phyloP scores from a whole-genome alignment of 2,888 invertebrate species.

The Torymus tubicola region DNA sequence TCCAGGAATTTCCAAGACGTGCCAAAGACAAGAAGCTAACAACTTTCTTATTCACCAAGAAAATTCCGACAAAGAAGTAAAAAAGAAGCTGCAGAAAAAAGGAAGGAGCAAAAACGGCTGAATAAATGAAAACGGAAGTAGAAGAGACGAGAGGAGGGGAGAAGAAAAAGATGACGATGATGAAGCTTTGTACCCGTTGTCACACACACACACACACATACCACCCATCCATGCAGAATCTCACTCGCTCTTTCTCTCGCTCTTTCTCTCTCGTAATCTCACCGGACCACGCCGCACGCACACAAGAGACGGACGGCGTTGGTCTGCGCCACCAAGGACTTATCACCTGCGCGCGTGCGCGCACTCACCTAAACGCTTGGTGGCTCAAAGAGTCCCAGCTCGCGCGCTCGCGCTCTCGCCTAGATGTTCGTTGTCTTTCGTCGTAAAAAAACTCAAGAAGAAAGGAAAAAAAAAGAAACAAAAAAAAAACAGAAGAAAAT shows the following conservation, averaged over 20 bases:
- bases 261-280: background rate
- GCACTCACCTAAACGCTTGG: slow-evolving; percentile 28
- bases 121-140: background rate
- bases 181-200: slow-evolving; percentile 38
- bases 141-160: background rate
- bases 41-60: slow-evolving; percentile 38
- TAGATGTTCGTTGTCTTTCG: slow-evolving; percentile 52
- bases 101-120: background rate
- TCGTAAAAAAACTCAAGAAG: slow-evolving; percentile 22
- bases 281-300: background rate
- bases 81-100: background rate
- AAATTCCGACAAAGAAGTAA: background rate
- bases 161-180: background rate
- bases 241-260: no score
- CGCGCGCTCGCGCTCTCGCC: slow-evolving; percentile 8
- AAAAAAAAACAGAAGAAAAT: slow-evolving; percentile 15
- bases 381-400: slow-evolving; percentile 29
- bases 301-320: no score
- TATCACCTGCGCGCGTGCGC: slow-evolving; percentile 6
- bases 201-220: slow-evolving; percentile 4
- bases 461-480: background rate
- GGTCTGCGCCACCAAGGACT: slow-evolving; percentile 3
- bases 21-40: slow-evolving; percentile 41
- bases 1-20: slow-evolving; percentile 32
- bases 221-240: slow-evolving; percentile 13